Conservation (phyloP, 2,888 invertebrate species). For the Mythimna albipuncta region DNA sequence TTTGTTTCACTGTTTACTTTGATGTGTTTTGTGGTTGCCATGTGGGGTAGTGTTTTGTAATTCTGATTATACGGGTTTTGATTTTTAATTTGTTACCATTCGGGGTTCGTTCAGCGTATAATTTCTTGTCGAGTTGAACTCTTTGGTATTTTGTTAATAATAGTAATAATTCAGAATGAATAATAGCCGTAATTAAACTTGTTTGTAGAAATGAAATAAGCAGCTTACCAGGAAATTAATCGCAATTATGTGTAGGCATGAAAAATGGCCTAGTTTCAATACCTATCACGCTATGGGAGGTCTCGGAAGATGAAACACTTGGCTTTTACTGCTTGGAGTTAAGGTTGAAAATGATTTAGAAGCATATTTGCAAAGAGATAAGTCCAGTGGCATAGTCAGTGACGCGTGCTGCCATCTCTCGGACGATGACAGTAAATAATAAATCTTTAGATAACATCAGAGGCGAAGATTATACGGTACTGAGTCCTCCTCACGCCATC, state of each 20-base stretch:
- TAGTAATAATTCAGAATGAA: slow-evolving; percentile 27
- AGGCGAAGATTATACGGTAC: slow-evolving; percentile 89
- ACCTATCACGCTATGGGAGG: slow-evolving; percentile 76
- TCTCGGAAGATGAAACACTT: slow-evolving; percentile 64
- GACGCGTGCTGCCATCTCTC: slow-evolving; percentile 89
- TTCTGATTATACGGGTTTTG: slow-evolving; percentile 49
- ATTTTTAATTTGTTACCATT: slow-evolving; percentile 45
- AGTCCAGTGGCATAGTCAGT: slow-evolving; percentile 81
- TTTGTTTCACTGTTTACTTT: slow-evolving; percentile 71
- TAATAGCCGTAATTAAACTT: slow-evolving; percentile 39
- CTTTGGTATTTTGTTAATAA: slow-evolving; percentile 14
- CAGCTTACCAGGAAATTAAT: slow-evolving; percentile 58
- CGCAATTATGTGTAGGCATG: slow-evolving; percentile 56
- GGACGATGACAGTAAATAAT: slow-evolving; percentile 88
- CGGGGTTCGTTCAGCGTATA: slow-evolving; percentile 17
- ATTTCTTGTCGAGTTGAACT: slow-evolving; percentile 37
- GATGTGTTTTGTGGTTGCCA: slow-evolving; percentile 40
- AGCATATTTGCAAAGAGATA: slow-evolving; percentile 72
- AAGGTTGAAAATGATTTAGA: slow-evolving; percentile 71
- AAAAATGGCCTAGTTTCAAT: slow-evolving; percentile 61
- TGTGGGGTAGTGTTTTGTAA: slow-evolving; percentile 49
- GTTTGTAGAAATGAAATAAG: slow-evolving; percentile 44
- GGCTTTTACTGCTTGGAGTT: slow-evolving; percentile 56
- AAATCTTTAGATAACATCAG: slow-evolving; percentile 90
- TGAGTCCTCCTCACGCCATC: slow-evolving; percentile 87